phyloP scores from a whole-genome alignment of 2,797 vertebrate species.

The Setipinna tenuifilis region DNA sequence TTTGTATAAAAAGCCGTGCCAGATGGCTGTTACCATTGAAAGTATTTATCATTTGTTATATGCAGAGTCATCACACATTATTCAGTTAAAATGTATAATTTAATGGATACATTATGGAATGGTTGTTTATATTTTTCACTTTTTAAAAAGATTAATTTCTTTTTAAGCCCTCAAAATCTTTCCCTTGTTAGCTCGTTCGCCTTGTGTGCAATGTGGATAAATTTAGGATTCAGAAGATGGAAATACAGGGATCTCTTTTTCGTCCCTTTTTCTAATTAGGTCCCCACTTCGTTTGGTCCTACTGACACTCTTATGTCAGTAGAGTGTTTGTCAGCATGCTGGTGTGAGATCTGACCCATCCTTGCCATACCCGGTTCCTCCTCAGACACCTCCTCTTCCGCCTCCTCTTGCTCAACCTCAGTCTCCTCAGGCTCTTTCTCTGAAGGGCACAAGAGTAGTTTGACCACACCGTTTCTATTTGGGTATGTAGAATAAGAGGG shows the following conservation, averaged over 20 bases:
- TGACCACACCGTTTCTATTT: neutral
- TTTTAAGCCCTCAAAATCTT: constrained; percentile 16
- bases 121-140: neutral
- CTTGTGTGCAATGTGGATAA: neutral
- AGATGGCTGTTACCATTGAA: constrained; percentile 12
- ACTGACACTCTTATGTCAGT: neutral
- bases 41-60: constrained; percentile 23
- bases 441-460: constrained; percentile 54
- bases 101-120: neutral
- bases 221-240: neutral
- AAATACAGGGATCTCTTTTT: neutral
- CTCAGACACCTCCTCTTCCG: constrained; percentile 76
- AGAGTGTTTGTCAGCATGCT: neutral
- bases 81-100: constrained; percentile 2
- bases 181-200: constrained; percentile 4
- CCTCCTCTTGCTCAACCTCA: constrained; percentile 70
- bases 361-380: constrained; percentile 76
- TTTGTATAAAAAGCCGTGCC: neutral
- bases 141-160: neutral
- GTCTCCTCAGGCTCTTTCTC: constrained; percentile 73
- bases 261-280: neutral
- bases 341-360: neutral
- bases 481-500: neutral
- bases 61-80: constrained; percentile 1
- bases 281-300: neutral